Evolutionary conservation across 2,113 vertebrate species (phyloP).

Genomic region (Zosterops japonicus): DNA sequence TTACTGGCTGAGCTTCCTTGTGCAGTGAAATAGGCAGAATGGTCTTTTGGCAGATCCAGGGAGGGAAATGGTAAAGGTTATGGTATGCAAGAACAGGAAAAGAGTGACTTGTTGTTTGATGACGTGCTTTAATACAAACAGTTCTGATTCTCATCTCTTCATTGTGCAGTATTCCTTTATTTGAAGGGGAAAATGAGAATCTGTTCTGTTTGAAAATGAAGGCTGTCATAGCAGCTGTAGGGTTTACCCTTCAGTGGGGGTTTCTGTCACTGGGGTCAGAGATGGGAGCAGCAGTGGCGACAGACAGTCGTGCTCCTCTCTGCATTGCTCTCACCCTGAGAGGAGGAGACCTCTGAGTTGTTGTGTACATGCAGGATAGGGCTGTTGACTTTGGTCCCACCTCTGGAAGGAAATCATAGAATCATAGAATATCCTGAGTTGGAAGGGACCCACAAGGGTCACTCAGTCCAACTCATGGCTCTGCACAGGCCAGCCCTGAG

Average conservation of each 20-base stretch:
- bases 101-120: not conserved
- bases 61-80: not conserved
- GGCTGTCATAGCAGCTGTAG: not conserved
- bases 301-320: accelerated
- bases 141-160: not conserved
- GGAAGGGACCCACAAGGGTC: not conserved
- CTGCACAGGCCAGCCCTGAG: not conserved
- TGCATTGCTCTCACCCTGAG: accelerated
- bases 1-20: not conserved
- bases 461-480: not conserved
- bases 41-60: not conserved
- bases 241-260: not conserved
- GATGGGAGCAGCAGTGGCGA: not conserved
- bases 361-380: not conserved
- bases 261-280: not conserved
- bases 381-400: not conserved
- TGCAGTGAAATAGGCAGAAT: not conserved
- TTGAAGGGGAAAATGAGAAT: not conserved
- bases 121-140: not conserved
- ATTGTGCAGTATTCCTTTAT: not conserved
- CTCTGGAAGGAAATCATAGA: not conserved
- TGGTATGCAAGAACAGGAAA: not conserved
- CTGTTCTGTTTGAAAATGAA: not conserved
- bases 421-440: not conserved
- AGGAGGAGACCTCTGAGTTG: too few relatives aligned